phyloP scores from a whole-genome alignment of 2,113 vertebrate species.

The Xiphophorus maculatus region DNA sequence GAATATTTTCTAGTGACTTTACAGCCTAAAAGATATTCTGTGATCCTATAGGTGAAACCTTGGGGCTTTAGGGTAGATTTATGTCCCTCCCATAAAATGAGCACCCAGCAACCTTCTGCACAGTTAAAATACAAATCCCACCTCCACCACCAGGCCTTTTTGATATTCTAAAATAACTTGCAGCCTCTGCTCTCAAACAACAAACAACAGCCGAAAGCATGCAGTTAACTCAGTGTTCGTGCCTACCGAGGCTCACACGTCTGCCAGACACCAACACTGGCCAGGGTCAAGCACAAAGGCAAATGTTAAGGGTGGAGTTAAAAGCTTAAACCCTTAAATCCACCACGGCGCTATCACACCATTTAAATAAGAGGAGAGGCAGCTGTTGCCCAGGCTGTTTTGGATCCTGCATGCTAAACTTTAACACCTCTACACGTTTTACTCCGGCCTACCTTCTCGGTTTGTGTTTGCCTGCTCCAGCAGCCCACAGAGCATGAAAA shows the following conservation, averaged over 20 bases:
- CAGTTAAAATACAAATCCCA: slow-evolving; percentile 1
- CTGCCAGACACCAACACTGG: slow-evolving; percentile 17
- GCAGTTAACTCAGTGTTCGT: not conserved
- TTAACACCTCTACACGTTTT: slow-evolving; percentile 7
- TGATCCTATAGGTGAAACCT: slow-evolving; percentile 48
- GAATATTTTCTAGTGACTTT: not conserved
- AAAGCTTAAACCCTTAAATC: slow-evolving; percentile 63
- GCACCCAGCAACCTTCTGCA: not conserved
- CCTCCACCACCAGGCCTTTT: not conserved
- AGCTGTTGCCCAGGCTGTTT: slow-evolving; percentile 58
- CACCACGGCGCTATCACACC: slow-evolving; percentile 43
- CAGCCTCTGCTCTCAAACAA: not conserved
- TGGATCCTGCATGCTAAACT: slow-evolving; percentile 17
- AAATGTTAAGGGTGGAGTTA: slow-evolving; percentile 43
- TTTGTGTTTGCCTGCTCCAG: not conserved
- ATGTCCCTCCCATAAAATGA: slow-evolving; percentile 2
- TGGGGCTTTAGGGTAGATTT: slow-evolving; percentile 5
- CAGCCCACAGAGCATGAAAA: no score
- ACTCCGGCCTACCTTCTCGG: slow-evolving; percentile 1
- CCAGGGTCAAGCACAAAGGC: slow-evolving; percentile 19
- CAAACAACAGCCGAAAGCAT: not conserved
- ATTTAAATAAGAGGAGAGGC: slow-evolving; percentile 30
- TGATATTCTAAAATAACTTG: not conserved
- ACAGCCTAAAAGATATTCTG: no score
- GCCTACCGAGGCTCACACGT: not conserved